A percentile compares a stretch with the other conserved stretches of the same genome.
Evolutionary conservation across 2,797 vertebrate species (phyloP).

Genomic region (Chromobotia macracanthus): DNA sequence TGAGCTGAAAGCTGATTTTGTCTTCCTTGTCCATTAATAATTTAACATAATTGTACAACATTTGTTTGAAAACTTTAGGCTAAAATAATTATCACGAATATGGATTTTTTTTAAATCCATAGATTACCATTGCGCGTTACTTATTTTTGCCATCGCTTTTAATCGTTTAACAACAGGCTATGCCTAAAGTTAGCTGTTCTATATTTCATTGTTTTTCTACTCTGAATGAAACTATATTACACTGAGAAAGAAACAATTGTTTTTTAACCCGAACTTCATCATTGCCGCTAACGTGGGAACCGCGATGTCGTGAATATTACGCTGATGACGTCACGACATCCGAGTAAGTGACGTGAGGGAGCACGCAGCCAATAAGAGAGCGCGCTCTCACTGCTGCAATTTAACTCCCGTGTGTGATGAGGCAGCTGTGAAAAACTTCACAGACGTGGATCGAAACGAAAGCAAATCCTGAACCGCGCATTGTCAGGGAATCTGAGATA

Average conservation of each 20-base stretch:
- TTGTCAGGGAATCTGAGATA: constrained; percentile 5
- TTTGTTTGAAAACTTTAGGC: not conserved
- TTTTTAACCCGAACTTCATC: not conserved
- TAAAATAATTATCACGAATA: not conserved
- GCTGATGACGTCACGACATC: not conserved
- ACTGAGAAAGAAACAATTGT: not conserved
- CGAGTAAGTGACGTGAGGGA: not conserved
- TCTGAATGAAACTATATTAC: not conserved
- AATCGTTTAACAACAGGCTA: no score
- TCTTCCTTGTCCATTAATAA: not conserved
- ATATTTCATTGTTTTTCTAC: no score
- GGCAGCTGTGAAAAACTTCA: constrained; percentile 2
- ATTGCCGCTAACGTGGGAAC: constrained; percentile 11
- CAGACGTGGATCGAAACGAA: constrained; percentile 31
- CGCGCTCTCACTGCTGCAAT: constrained; percentile 1
- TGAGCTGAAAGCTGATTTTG: no score
- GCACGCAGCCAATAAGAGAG: constrained; percentile 38
- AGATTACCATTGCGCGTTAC: no score
- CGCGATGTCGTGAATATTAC: not conserved
- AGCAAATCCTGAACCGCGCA: constrained; percentile 21
- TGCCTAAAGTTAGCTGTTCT: no score
- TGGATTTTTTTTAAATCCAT: no score
- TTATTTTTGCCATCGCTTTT: no score
- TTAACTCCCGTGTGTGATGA: constrained; percentile 12
- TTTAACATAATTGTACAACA: no score